Conservation (phyloP, 1,140 invertebrate species). For the Argopecten irradians region DNA sequence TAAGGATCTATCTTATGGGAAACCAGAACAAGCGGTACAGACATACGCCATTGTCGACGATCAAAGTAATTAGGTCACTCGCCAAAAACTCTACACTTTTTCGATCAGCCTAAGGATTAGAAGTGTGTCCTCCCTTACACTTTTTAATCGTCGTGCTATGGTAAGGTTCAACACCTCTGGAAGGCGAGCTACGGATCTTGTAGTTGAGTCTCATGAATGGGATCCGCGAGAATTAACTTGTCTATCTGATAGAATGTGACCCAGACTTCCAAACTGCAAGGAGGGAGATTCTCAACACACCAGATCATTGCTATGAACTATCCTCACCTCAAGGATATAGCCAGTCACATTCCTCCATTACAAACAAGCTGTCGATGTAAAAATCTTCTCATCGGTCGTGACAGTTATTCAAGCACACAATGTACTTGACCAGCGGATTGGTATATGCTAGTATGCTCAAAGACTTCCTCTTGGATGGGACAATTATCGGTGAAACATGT, state of each 20-base stretch:
- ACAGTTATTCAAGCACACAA: neutral
- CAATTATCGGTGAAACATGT: conserved; percentile 49
- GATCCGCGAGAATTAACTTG: neutral
- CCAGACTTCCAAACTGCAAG: neutral
- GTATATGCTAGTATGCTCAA: conserved; percentile 42
- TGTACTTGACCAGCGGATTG: neutral
- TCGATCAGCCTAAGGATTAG: too few relatives aligned
- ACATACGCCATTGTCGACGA: neutral
- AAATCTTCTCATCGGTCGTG: conserved; percentile 40
- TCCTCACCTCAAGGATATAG: neutral
- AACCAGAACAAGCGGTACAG: neutral
- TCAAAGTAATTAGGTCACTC: neutral
- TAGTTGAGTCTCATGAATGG: conserved; percentile 34
- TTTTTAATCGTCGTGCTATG: conserved; percentile 30
- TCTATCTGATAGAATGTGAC: conserved; percentile 21
- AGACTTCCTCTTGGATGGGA: conserved; percentile 44
- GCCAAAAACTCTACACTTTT: too few relatives aligned
- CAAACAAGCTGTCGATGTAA: neutral
- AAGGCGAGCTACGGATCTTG: neutral
- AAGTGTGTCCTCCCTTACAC: neutral
- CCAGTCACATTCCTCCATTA: conserved; percentile 31
- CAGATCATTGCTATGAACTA: conserved; percentile 2
- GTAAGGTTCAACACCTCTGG: neutral
- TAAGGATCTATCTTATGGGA: neutral
- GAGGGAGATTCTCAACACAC: conserved; percentile 36